Evolutionary conservation across 2,113 vertebrate genomes (phyloP), one percentile per base, ranked within the genome.

Genomic region (Protobothrops flavoviridis): DNA sequence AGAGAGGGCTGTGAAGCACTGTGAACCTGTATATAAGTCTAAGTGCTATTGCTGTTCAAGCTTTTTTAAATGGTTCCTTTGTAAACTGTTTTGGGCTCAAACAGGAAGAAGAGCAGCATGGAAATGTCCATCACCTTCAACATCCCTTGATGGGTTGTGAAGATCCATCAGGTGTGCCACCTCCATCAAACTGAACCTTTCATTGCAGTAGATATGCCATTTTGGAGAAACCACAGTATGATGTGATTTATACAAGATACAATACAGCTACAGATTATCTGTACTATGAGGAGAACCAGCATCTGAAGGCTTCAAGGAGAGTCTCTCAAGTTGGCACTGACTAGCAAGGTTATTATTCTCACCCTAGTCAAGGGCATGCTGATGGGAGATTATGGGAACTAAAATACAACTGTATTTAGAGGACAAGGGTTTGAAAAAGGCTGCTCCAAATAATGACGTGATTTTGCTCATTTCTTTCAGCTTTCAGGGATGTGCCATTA

Each of bases 401-500:
- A 20, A 81, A 81, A 81, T 39, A 39, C 69, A 81, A 81, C 69
- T 6, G 3, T 0, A 9, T 39, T 81, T 39, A 39, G 69, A 39
- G 17, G 33, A 39, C 15, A 39, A 39, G 7, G 1, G 69, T 74
- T 33, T 39, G 33, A 81, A 12, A 12, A 81, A 81, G 69, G 5
- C 69, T 39, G 13, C 69, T 81, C 69, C 33, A 81, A 81, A 39
- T 20, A 85, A 74, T 61, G 15, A 15, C 52, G 53, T 91, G 95
- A 90, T 89, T 48, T 97, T 57, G 43, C 48, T 50, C 45, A 1
- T 9, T 5, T 23, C 45, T 86, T 48, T 23, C 4, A 50, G 81
- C 94, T 85, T 96, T 88, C 85, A 93, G 0, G 93, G 94, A 96
- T 92, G 57, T 57, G 57, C 93, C 81, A 95, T 96, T 93, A 29